These are phyloP conservation scores for Zaprionus taronus DNA, from an alignment of 1,140 invertebrate genomes.

Conservation along the genomic window DNA sequence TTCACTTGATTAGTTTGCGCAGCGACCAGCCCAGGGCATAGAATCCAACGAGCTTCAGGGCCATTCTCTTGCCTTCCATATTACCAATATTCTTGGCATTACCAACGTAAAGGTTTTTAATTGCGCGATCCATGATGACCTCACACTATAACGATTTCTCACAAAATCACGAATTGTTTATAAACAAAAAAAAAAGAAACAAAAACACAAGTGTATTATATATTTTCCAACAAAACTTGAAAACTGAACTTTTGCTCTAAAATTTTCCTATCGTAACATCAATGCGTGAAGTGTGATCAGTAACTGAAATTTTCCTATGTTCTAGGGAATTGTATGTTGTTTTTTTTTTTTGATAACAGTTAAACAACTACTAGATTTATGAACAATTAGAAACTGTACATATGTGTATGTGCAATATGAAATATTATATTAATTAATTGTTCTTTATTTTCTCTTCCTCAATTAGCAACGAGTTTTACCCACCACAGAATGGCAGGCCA, in stretches of 20 bases:
- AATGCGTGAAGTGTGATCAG: neutral
- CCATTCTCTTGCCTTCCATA: conserved; percentile 59
- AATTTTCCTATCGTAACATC: neutral
- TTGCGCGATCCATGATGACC: conserved; percentile 48
- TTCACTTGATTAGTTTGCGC: conserved; percentile 64
- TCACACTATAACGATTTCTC: neutral
- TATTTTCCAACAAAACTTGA: neutral
- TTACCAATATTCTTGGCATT: conserved; percentile 52
- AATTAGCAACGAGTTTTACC: conserved; percentile 67
- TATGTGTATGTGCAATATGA: neutral
- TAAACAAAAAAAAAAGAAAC: neutral
- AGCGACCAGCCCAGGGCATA: conserved; percentile 70
- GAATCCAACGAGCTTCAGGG: conserved; percentile 67
- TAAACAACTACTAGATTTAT: conserved; percentile 6
- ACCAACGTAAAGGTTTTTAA: conserved; percentile 51
- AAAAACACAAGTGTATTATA: neutral
- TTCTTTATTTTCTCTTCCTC: conserved; percentile 24
- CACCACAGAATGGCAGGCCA: conserved; percentile 80
- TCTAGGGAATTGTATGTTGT: neutral
- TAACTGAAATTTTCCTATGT: neutral
- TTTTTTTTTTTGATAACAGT: neutral
- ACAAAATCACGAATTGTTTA: neutral
- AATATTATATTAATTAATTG: neutral
- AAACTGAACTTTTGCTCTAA: neutral
- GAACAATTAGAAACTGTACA: neutral